Percentiles rank a stretch among this genome's conserved stretches.
Conservation (phyloP, 2,113 vertebrate species). For the Hassar affinis region DNA sequence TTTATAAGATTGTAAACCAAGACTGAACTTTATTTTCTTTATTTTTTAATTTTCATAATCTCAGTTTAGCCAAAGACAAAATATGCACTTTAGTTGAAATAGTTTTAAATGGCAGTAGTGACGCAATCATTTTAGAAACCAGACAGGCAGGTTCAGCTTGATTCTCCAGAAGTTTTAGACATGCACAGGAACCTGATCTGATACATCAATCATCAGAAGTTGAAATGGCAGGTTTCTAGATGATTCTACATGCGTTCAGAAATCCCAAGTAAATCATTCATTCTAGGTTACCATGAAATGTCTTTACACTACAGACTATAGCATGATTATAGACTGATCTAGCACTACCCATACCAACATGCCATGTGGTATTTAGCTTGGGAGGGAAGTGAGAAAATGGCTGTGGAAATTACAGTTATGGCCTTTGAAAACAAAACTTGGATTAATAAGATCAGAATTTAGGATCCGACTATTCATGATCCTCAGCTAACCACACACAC, state of each 20-base stretch:
- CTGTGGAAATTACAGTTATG: not conserved
- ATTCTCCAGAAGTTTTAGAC: slow-evolving; percentile 57
- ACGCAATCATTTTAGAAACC: slow-evolving; percentile 53
- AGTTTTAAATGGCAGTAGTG: slow-evolving; percentile 36
- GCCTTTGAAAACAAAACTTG: not conserved
- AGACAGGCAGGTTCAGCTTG: slow-evolving; percentile 64
- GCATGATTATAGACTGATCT: not conserved
- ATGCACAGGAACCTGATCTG: slow-evolving; percentile 53
- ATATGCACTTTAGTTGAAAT: slow-evolving; percentile 35
- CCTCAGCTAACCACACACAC: not conserved
- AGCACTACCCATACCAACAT: too few species aligned
- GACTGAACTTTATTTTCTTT: not conserved
- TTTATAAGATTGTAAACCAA: not conserved
- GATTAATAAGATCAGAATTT: not conserved
- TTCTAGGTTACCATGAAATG: not conserved
- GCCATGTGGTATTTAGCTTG: not conserved
- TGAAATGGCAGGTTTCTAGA: slow-evolving; percentile 44
- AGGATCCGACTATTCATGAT: not conserved
- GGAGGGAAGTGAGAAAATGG: not conserved
- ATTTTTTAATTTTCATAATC: not conserved
- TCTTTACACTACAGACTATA: not conserved
- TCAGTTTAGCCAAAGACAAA: not conserved
- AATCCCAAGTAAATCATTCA: not conserved
- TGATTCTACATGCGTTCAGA: too few species aligned
- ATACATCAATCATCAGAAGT: slow-evolving; percentile 62